phyloP scores from a whole-genome alignment of 2,797 vertebrate genomes.

The Vespertilio murinus region DNA sequence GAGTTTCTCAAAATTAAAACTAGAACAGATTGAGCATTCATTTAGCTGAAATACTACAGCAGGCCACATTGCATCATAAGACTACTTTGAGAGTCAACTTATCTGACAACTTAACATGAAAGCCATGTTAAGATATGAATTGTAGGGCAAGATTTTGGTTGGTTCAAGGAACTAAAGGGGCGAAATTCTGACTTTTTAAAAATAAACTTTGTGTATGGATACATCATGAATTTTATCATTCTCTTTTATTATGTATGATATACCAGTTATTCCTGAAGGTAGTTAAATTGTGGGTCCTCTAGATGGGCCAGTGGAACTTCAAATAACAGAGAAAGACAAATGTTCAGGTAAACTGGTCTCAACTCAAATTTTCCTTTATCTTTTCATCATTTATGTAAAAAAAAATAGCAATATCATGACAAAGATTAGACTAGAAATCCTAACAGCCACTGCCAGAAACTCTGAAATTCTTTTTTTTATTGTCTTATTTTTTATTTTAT shows the following conservation, averaged over 20 bases:
- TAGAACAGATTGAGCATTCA: not conserved
- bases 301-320: not conserved
- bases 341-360: not conserved
- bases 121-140: not conserved
- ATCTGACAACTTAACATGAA: too few relatives aligned
- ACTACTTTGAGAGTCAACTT: not conserved
- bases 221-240: not conserved
- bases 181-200: not conserved
- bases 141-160: not conserved
- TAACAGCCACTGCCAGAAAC: not conserved
- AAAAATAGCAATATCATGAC: not conserved
- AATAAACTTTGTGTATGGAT: not conserved
- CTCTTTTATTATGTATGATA: not conserved
- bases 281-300: not conserved
- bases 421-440: conserved; percentile 6
- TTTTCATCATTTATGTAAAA: conserved; percentile 18
- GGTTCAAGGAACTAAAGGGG: not conserved
- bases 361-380: not conserved
- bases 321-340: not conserved
- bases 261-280: not conserved
- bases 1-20: not conserved
- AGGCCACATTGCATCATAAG: not conserved
- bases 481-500: too few relatives aligned
- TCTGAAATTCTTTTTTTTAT: not conserved
- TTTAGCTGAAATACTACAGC: not conserved